A percentile compares a stretch with the other conserved stretches of the same genome.
phyloP scores from a whole-genome alignment of 2,888 invertebrate genomes.

The Nudaria mundana region DNA sequence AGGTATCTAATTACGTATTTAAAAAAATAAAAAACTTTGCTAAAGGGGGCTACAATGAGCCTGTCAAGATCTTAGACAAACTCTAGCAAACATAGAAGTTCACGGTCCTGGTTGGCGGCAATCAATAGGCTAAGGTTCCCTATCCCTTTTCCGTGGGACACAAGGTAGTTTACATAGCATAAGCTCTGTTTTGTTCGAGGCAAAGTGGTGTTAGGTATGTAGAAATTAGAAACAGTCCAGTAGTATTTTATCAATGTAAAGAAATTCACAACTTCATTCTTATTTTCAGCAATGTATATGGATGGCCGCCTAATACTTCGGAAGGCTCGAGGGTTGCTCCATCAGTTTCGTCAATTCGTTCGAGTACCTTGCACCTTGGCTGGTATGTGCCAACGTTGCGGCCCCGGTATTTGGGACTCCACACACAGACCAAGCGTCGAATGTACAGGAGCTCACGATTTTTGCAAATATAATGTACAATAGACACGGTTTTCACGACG shows the following conservation, averaged over 20 bases:
- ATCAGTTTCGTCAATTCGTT: slow-evolving; percentile 93
- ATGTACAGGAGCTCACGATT: slow-evolving; percentile 88
- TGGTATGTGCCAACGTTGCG: slow-evolving; percentile 93
- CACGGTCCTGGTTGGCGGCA: too few species aligned
- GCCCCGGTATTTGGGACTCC: slow-evolving; percentile 97
- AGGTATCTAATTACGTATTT: too few species aligned
- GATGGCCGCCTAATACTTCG: slow-evolving; percentile 93
- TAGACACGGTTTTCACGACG: slow-evolving; percentile 23
- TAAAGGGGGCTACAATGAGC: too few species aligned
- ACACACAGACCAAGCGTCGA: slow-evolving; percentile 93
- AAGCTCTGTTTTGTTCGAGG: neutral
- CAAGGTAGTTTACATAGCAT: too few species aligned
- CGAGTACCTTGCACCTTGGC: slow-evolving; percentile 94
- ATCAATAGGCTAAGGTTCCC: too few species aligned
- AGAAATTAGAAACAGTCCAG: too few species aligned
- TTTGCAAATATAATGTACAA: slow-evolving; percentile 68
- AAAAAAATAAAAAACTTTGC: too few species aligned
- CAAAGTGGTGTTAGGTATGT: neutral
- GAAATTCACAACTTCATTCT: too few species aligned
- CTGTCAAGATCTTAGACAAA: too few species aligned
- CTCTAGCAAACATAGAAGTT: too few species aligned
- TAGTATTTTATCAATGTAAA: too few species aligned
- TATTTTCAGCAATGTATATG: slow-evolving; percentile 94
- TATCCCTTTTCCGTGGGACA: too few species aligned
- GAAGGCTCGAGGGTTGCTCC: slow-evolving; percentile 94